Conservation (phyloP, 2,888 invertebrate genomes). For the Drosophila borborema region DNA sequence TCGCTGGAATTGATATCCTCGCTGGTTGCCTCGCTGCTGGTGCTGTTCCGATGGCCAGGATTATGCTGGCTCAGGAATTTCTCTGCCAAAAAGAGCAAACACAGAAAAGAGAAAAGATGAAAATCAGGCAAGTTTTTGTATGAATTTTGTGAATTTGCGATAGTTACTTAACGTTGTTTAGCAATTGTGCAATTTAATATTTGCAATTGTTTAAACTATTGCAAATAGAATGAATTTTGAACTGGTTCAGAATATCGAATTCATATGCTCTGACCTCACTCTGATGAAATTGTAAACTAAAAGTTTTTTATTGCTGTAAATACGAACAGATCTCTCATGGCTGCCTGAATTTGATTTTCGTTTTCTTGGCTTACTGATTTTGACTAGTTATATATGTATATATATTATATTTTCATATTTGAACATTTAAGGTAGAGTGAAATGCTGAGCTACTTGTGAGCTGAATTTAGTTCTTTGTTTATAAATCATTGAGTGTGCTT, state of each 20-base stretch:
- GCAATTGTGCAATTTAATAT: not conserved
- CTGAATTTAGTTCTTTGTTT: no score
- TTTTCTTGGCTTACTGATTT: no score
- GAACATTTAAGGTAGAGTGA: no score
- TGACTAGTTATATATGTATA: no score
- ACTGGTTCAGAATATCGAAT: not conserved
- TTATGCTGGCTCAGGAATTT: conserved; percentile 74
- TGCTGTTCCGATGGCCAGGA: conserved; percentile 80
- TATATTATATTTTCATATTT: no score
- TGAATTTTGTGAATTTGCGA: not conserved
- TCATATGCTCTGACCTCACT: no score
- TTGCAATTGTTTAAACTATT: not conserved
- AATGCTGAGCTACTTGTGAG: no score
- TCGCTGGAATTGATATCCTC: conserved; percentile 80
- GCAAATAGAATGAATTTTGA: no score
- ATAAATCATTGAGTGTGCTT: no score
- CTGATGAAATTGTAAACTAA: not conserved
- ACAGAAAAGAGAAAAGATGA: not conserved
- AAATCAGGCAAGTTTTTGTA: not conserved
- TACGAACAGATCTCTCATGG: no score
- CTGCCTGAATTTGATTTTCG: no score
- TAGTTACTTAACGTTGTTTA: not conserved
- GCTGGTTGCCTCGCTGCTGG: conserved; percentile 77
- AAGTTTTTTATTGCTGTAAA: not conserved
- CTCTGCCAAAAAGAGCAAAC: conserved; percentile 42